Conservation (phyloP, 2,797 vertebrate genomes). For the Notamacropus eugenii region DNA sequence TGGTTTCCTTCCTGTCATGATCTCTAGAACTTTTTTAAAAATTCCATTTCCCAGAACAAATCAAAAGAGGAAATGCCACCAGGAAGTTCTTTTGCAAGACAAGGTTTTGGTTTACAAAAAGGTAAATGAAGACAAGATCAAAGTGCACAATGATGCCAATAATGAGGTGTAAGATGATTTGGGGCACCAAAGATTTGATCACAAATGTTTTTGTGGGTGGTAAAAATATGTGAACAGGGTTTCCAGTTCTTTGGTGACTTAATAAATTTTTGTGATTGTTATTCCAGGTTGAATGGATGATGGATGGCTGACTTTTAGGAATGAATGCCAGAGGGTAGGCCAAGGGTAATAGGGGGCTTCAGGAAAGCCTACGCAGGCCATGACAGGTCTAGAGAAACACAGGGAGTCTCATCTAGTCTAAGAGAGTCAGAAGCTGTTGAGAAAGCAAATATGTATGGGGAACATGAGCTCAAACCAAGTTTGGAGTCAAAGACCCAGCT, state of each 20-base stretch:
- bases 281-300: constrained; percentile 83
- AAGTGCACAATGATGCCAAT: constrained; percentile 80
- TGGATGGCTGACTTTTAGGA: constrained; percentile 74
- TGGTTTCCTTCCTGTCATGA: not conserved
- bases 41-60: constrained; percentile 50
- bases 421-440: constrained; percentile 10
- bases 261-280: constrained; percentile 85
- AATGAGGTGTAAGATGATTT: constrained; percentile 84
- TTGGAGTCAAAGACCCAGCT: not conserved
- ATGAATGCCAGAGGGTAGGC: constrained; percentile 56
- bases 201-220: constrained; percentile 83
- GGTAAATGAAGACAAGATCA: constrained; percentile 57
- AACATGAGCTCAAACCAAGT: not conserved
- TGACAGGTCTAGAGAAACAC: not conserved
- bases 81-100: constrained; percentile 75
- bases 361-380: constrained; percentile 36
- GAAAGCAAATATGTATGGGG: not conserved
- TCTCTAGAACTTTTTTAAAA: constrained; percentile 69
- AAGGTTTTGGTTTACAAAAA: constrained; percentile 71
- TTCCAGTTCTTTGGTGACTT: constrained; percentile 78
- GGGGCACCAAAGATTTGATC: constrained; percentile 83
- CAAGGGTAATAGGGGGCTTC: constrained; percentile 52
- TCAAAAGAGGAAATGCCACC: constrained; percentile 75
- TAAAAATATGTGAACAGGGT: constrained; percentile 84
- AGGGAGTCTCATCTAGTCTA: not conserved